Evolutionary conservation across 2,113 vertebrate species (phyloP), one percentile per base, ranked within the genome.

Genomic region (Myrmecobius fasciatus): DNA sequence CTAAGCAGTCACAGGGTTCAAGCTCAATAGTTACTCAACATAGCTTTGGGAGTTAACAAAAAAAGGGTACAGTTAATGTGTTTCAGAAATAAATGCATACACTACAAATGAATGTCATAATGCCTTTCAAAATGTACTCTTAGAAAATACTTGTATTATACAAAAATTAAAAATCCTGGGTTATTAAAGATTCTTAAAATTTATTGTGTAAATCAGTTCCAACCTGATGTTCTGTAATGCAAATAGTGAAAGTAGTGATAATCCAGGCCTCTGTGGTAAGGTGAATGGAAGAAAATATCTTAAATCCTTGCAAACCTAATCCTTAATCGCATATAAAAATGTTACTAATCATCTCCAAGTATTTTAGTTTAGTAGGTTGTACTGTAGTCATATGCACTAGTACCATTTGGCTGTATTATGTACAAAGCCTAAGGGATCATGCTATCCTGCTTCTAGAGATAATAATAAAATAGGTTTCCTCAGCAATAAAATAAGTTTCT

Each of bases 121-220:
- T 95, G 93, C 95, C 97, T 97, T 97, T 89, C 92, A 97, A 52
- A 95, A 97, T 91, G 60, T 20, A 95, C 93, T 97, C 94, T 96
- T 96, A 96, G 93, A 97, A 98, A 97, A 97, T 49, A 93, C 91
- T 97, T 91, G 95, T 94, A 96, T 91, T 97, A 94, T 96, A 96
- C 54, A 97, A 98, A 97, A 97, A 96, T 94, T 96, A 96, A 97
- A 96, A 96, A 94, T 94, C 92, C 96, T 96, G 92, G 93, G 95
- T 98, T 96, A 96, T 96, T 97, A 96, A 92, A 97, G 96, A 97
- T 97, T 97, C 94, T 96, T 92, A 91, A 96, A 97, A 97, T 94
- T 75, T 97, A 51, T 92, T 91, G 36, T 93, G 54, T 93, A 95
- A 97, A 96, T 92, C 88, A 97, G 91, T 90, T 11, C 0, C 25